Percentiles rank a stretch among this genome's conserved stretches.
phyloP scores from a whole-genome alignment of 2,113 vertebrate species.

The Laterallus jamaicensis region DNA sequence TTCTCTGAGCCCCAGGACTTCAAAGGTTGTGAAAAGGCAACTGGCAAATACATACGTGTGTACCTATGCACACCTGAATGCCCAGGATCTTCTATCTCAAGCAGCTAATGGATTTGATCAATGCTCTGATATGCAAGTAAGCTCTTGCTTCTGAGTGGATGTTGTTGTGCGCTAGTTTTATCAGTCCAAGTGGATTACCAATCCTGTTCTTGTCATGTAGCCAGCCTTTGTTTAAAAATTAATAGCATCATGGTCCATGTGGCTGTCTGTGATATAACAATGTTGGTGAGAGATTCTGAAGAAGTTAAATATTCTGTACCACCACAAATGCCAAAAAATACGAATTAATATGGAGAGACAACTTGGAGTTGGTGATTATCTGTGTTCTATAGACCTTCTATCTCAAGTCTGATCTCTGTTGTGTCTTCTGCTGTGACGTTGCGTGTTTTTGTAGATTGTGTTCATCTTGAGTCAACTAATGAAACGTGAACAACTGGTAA shows the following conservation, averaged over 20 bases:
- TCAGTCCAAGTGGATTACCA: neutral
- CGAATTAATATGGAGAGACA: neutral
- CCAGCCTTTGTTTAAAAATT: neutral
- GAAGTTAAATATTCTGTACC: neutral
- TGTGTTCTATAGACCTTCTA: neutral
- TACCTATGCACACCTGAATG: neutral
- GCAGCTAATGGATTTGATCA: accelerated
- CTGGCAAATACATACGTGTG: neutral
- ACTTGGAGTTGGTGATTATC: neutral
- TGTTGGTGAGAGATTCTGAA: neutral
- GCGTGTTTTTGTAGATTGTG: neutral
- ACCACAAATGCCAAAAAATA: neutral
- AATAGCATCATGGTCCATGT: accelerated
- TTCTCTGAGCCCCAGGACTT: neutral
- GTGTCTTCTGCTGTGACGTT: neutral
- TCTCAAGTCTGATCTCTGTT: neutral
- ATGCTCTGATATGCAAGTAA: neutral
- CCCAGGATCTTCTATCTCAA: neutral
- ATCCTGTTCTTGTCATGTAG: neutral
- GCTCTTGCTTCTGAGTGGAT: neutral
- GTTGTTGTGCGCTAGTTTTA: accelerated
- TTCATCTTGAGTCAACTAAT: neutral
- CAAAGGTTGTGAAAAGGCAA: neutral
- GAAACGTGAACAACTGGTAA: constrained; percentile 6
- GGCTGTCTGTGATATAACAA: neutral